Evolutionary conservation across 2,888 invertebrate species (phyloP).

Genomic region (Calameuta idolon): DNA sequence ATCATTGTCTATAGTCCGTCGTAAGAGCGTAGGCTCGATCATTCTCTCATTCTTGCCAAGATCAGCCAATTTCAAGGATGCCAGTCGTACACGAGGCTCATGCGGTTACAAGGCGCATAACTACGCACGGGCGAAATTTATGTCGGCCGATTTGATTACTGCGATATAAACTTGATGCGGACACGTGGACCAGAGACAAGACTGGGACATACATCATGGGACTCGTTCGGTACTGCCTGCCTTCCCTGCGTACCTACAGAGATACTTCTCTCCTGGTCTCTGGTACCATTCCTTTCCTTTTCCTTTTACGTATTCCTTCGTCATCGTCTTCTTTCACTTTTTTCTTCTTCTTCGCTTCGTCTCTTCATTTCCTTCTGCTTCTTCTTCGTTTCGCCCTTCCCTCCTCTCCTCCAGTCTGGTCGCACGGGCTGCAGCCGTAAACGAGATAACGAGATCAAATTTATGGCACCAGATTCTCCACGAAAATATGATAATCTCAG

Average conservation of each 20-base stretch:
- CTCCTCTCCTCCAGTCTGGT: constrained; percentile 35
- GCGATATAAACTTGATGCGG: constrained; percentile 65
- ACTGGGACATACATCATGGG: constrained; percentile 64
- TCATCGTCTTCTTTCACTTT: background rate
- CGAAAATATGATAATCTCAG: constrained; percentile 65
- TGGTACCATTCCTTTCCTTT: constrained; percentile 36
- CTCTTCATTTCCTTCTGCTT: constrained; percentile 23
- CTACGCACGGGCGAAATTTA: constrained; percentile 58
- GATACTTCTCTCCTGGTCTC: constrained; percentile 17
- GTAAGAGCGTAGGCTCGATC: background rate
- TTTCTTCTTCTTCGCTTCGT: constrained; percentile 5
- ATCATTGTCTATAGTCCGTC: background rate
- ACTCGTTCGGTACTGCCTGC: constrained; percentile 52
- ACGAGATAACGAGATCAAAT: constrained; percentile 68
- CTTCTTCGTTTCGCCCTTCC: constrained; percentile 22
- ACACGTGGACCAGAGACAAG: constrained; percentile 59
- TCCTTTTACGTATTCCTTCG: constrained; percentile 5
- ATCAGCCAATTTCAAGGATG: background rate
- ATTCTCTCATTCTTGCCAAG: background rate
- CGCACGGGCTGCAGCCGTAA: constrained; percentile 54
- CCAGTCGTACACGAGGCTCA: background rate
- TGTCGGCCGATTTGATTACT: constrained; percentile 65
- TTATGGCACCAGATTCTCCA: constrained; percentile 63
- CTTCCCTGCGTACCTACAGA: constrained; percentile 15
- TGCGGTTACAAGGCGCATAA: constrained; percentile 45